Evolutionary conservation across 2,888 invertebrate genomes (phyloP).

Genomic region (Ichneumoninae sp.): DNA sequence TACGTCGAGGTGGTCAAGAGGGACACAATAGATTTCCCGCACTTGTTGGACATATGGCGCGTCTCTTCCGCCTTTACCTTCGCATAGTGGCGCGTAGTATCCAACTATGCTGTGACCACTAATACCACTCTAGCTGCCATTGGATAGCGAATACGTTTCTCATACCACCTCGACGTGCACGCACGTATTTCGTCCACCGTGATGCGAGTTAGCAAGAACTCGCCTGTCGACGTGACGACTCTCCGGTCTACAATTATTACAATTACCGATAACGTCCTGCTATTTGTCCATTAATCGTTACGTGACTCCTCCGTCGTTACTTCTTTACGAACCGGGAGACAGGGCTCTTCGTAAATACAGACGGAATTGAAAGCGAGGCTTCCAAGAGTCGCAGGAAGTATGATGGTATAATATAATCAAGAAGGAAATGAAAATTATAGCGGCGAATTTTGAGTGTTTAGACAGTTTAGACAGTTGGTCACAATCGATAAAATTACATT

Average conservation of each 20-base stretch:
- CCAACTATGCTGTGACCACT: background rate
- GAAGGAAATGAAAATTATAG: background rate
- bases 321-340: background rate
- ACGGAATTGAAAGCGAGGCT: background rate
- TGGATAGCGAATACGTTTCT: constrained; percentile 45
- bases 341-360: background rate
- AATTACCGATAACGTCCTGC: constrained; percentile 82
- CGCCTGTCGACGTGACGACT: constrained; percentile 50
- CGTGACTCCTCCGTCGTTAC: constrained; percentile 71
- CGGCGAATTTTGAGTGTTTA: background rate
- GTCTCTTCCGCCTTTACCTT: constrained; percentile 62
- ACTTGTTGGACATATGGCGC: constrained; percentile 78
- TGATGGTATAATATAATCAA: background rate
- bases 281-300: constrained; percentile 83
- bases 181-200: constrained; percentile 39
- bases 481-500: too few species aligned
- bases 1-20: constrained; percentile 34
- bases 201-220: constrained; percentile 45
- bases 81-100: constrained; percentile 7
- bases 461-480: too few species aligned
- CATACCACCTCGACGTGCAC: constrained; percentile 22
- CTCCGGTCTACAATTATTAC: constrained; percentile 81
- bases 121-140: constrained; percentile 1
- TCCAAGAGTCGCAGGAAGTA: background rate
- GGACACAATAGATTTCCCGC: constrained; percentile 65